A percentile compares a stretch with the other conserved stretches of the same genome.
These are phyloP conservation scores for Melanargia galathea DNA, from an alignment of 2,888 invertebrate genomes.

Conservation along the genomic window DNA sequence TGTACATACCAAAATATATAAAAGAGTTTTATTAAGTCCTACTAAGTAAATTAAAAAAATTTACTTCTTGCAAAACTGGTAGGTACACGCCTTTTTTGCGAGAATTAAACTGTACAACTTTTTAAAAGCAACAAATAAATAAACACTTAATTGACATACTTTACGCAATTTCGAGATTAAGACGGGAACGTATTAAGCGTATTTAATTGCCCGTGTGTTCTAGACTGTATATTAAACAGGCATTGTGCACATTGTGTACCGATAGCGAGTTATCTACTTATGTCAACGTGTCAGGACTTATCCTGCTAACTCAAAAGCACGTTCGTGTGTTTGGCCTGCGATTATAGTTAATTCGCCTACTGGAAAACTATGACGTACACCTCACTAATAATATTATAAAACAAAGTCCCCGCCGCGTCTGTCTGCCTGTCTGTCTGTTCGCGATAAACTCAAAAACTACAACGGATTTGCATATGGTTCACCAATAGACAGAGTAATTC, in stretches of 20 bases:
- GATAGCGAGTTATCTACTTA: background rate
- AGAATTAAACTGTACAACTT: background rate
- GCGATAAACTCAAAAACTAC: too few species aligned
- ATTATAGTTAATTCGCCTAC: background rate
- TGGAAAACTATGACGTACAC: background rate
- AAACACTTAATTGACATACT: slow-evolving; percentile 4
- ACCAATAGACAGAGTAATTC: too few species aligned
- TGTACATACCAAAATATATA: too few species aligned
- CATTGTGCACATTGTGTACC: background rate
- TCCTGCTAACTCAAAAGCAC: slow-evolving; percentile 16
- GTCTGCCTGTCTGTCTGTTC: too few species aligned
- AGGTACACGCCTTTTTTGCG: background rate
- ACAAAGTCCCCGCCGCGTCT: too few species aligned
- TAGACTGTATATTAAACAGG: slow-evolving; percentile 23
- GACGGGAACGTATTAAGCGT: background rate
- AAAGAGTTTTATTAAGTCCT: too few species aligned
- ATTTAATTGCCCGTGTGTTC: background rate
- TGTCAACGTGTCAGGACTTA: slow-evolving; percentile 21
- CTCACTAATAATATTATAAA: background rate
- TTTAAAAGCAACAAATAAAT: background rate
- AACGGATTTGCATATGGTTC: too few species aligned
- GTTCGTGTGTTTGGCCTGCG: slow-evolving; percentile 16
- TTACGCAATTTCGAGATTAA: slow-evolving; percentile 10
- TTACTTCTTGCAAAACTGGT: background rate
- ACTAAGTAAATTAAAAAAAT: background rate